phyloP scores from a whole-genome alignment of 2,113 vertebrate genomes.

The Copsychus sechellarum region DNA sequence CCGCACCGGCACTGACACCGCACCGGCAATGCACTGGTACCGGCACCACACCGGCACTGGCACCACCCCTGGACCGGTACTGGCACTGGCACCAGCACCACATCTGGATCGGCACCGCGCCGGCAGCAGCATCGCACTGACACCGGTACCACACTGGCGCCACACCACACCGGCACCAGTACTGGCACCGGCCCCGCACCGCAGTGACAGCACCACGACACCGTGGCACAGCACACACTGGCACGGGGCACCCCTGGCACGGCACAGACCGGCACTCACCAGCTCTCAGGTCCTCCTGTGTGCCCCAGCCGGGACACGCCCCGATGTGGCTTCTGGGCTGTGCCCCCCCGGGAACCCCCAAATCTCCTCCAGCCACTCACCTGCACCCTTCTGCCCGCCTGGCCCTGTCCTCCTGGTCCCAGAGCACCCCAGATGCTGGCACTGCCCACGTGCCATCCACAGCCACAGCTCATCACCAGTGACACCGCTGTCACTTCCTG shows the following conservation, averaged over 20 bases:
- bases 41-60: too few relatives aligned
- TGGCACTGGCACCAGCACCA: background rate
- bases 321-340: background rate
- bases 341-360: background rate
- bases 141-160: too few relatives aligned
- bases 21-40: too few relatives aligned
- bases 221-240: background rate
- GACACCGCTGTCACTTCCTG: fast-evolving
- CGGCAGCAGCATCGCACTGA: too few relatives aligned
- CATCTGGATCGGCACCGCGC: background rate
- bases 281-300: background rate
- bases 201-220: background rate
- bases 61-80: too few relatives aligned
- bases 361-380: background rate
- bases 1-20: too few relatives aligned
- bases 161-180: too few relatives aligned
- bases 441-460: background rate
- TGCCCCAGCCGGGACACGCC: background rate
- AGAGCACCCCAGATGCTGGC: background rate
- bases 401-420: background rate
- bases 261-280: background rate
- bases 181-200: too few relatives aligned
- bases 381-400: background rate
- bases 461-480: background rate
- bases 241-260: background rate